phyloP scores from a whole-genome alignment of 2,888 invertebrate species.

The Trichacis sp. region DNA sequence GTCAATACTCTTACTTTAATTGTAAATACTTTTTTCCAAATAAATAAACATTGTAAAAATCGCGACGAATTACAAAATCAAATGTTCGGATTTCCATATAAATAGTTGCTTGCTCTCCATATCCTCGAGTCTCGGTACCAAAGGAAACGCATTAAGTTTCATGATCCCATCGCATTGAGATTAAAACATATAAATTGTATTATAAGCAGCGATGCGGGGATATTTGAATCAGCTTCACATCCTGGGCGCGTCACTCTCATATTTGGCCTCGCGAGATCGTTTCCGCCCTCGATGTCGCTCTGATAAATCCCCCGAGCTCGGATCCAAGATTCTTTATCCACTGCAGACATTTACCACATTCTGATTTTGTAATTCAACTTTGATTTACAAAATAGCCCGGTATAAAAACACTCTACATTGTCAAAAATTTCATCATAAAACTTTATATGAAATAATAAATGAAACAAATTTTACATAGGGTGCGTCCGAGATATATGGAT shows the following conservation, averaged over 20 bases:
- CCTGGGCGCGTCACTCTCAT: not conserved
- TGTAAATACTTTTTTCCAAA: too few relatives aligned
- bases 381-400: too few relatives aligned
- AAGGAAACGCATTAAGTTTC: constrained; percentile 3
- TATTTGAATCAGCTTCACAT: not conserved
- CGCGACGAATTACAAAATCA: not conserved
- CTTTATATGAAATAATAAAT: too few relatives aligned
- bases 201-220: not conserved
- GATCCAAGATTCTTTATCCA: not conserved
- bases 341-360: too few relatives aligned
- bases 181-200: constrained; percentile 3
- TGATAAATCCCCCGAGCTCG: not conserved
- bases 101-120: not conserved
- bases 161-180: constrained; percentile 1
- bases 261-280: not conserved
- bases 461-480: too few relatives aligned
- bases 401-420: too few relatives aligned
- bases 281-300: not conserved
- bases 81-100: constrained; percentile 1
- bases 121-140: not conserved
- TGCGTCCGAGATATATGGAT: too few relatives aligned
- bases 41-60: constrained; percentile 2
- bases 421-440: too few relatives aligned
- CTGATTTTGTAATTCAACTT: too few relatives aligned
- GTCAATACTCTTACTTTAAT: too few relatives aligned